Base-by-base conservation (phyloP, 2,888 invertebrate genomes). In the Acleris emargana region DNA sequence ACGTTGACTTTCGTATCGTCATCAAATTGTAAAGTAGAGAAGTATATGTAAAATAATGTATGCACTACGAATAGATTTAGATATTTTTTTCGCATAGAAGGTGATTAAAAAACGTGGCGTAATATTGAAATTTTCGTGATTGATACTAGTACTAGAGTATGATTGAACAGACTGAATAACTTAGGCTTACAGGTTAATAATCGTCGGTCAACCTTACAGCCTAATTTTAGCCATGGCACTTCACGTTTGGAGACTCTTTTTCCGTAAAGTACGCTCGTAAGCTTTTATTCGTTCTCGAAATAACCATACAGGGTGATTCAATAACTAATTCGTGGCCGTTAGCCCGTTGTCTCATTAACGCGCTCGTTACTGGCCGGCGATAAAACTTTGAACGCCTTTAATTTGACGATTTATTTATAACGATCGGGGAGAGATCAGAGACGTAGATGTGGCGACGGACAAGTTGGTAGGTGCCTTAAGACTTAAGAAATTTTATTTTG, bases 301-400 rank as follows among this genome's bases (percentile, higher is more conserved):
- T 62, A 54, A 52, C 66, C 66, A 67, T 69, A 67, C 66, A 63
- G 66, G 67, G 68, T 69, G 69, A 58, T 58, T 68, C 69, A 76
- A 74, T 69, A 72, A 80, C 78, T 79, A 79, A 78, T 76, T 78
- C 68, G 60, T 67, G 67, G 73, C 70, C 71, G 79, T 88, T 86
- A 87, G 85, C 68, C 82, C 78, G 85, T 89, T 83, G 77, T 77
- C 88, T 87, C 84, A 83, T 89, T 88, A 88, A 85, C 81, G 76
- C 74, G 68, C 72, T 59, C 62, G 58, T 68, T 69, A 63, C 68
- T 67, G 62, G 73, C 53, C 49, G 54, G 68, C 76, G 73, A 74
- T 78, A 75, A 38, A 78, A 80, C 72, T 72, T 80, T 78, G 79
- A 81, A 79, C 75, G 77, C 76, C 67, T 81, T 84, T 86, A 84